These are phyloP conservation scores for Phymastichus coffea DNA, from an alignment of 1,140 invertebrate species.

Conservation along the genomic window DNA sequence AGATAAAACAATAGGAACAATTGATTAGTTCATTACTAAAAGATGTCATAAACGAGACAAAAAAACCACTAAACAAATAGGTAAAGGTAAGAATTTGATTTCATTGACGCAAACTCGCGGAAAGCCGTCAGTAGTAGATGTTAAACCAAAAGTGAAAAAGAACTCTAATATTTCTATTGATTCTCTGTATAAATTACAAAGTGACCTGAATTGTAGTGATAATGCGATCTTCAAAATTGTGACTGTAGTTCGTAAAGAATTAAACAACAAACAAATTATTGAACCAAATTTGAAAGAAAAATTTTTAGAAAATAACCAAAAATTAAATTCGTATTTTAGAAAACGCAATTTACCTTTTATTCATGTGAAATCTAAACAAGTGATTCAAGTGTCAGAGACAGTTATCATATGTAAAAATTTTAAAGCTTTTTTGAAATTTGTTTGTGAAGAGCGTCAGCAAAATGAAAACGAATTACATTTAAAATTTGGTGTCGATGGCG, in stretches of 20 bases:
- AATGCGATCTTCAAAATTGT: neutral
- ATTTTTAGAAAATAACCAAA: neutral
- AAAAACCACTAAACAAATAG: too few relatives aligned
- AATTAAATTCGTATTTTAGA: too few relatives aligned
- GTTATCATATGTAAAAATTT: too few relatives aligned
- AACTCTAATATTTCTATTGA: too few relatives aligned
- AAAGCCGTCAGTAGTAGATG: neutral
- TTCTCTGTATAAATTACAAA: too few relatives aligned
- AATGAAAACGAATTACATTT: neutral
- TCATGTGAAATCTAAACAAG: neutral
- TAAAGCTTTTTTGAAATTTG: neutral
- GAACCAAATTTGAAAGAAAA: constrained; percentile 9
- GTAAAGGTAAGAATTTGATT: neutral
- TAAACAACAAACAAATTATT: too few relatives aligned
- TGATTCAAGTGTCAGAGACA: neutral
- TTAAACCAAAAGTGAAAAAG: too few relatives aligned
- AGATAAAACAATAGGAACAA: too few relatives aligned
- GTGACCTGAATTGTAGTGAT: too few relatives aligned
- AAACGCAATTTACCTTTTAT: neutral
- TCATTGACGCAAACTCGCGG: neutral
- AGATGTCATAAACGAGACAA: too few relatives aligned
- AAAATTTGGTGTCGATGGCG: neutral
- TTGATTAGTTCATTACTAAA: too few relatives aligned
- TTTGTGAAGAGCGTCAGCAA: neutral
- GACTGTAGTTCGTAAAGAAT: neutral